Evolutionary conservation across 2,113 vertebrate species (phyloP).

Genomic region (Periophthalmodon schlosseri): DNA sequence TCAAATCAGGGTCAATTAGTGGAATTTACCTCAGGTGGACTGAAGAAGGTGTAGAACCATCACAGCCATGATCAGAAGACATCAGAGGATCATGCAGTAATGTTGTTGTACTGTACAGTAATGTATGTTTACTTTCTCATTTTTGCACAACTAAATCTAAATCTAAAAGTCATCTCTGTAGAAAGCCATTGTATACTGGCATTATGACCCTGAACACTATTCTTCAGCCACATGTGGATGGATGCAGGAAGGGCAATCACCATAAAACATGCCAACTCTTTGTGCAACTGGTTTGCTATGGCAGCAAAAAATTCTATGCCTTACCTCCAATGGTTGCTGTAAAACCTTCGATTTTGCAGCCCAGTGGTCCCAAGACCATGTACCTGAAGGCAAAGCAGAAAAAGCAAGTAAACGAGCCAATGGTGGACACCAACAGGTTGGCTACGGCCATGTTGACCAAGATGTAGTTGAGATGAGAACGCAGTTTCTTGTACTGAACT

Average conservation of each 20-base stretch:
- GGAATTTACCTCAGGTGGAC: not conserved
- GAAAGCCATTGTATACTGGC: no score
- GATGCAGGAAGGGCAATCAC: not conserved
- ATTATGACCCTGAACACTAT: no score
- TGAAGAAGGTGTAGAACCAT: not conserved
- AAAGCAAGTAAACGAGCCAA: slow-evolving; percentile 77
- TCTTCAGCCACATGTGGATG: not conserved
- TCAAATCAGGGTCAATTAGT: not conserved
- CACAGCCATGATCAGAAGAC: no score
- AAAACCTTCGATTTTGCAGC: slow-evolving; percentile 81
- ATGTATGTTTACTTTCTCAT: no score
- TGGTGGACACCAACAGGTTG: slow-evolving; percentile 74
- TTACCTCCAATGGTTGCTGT: slow-evolving; percentile 76
- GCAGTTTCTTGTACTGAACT: slow-evolving; percentile 77
- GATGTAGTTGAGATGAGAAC: slow-evolving; percentile 84
- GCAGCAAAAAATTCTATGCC: not conserved
- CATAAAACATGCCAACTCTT: not conserved
- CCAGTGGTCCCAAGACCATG: slow-evolving; percentile 70
- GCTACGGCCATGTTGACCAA: slow-evolving; percentile 79
- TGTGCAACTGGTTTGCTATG: not conserved
- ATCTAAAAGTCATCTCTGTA: no score
- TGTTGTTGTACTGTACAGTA: no score
- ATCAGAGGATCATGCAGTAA: no score
- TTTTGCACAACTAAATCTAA: no score
- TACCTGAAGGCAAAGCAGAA: slow-evolving; percentile 75